A percentile compares a stretch with the other conserved stretches of the same genome.
These are phyloP conservation scores for Platygyra sinensis DNA, from an alignment of 64 coral and sea anemone genomes.

Conservation along the genomic window DNA sequence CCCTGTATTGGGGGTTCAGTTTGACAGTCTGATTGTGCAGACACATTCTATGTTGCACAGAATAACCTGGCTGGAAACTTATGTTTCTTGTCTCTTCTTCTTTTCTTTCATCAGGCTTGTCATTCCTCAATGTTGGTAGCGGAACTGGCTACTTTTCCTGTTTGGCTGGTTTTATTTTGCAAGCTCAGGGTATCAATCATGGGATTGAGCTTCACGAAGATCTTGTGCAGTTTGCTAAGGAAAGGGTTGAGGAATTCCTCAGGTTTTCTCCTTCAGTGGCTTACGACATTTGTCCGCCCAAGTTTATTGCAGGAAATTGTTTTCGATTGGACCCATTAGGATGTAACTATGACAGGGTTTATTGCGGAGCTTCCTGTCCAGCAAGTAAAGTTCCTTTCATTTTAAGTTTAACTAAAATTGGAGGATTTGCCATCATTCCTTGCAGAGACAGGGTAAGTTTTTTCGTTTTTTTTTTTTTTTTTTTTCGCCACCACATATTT, in stretches of 20 bases:
- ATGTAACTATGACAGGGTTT: slow-evolving; percentile 86
- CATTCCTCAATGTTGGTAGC: slow-evolving; percentile 97
- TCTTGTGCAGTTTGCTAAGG: slow-evolving; percentile 80
- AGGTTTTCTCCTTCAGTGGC: slow-evolving; percentile 72
- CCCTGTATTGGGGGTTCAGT: too few relatives aligned
- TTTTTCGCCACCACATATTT: too few relatives aligned
- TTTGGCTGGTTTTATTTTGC: slow-evolving; percentile 83
- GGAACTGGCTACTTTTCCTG: slow-evolving; percentile 95
- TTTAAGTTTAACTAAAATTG: slow-evolving; percentile 79
- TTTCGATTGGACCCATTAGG: slow-evolving; percentile 78
- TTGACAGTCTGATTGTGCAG: too few relatives aligned
- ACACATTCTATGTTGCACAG: too few relatives aligned
- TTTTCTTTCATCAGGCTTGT: slow-evolving; percentile 59
- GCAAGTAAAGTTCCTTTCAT: slow-evolving; percentile 74
- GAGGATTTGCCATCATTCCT: slow-evolving; percentile 89
- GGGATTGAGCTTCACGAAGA: slow-evolving; percentile 88
- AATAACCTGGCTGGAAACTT: too few relatives aligned
- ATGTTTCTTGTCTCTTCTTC: background rate
- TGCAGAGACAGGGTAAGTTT: slow-evolving; percentile 82
- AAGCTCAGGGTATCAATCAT: slow-evolving; percentile 80
- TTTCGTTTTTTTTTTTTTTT: background rate
- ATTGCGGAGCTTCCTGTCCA: slow-evolving; percentile 88
- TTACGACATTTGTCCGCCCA: slow-evolving; percentile 74
- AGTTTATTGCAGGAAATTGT: slow-evolving; percentile 91
- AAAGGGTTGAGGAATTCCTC: slow-evolving; percentile 82